Evolutionary conservation across 2,888 invertebrate species (phyloP).

Genomic region (Bhutanitis thaidina): DNA sequence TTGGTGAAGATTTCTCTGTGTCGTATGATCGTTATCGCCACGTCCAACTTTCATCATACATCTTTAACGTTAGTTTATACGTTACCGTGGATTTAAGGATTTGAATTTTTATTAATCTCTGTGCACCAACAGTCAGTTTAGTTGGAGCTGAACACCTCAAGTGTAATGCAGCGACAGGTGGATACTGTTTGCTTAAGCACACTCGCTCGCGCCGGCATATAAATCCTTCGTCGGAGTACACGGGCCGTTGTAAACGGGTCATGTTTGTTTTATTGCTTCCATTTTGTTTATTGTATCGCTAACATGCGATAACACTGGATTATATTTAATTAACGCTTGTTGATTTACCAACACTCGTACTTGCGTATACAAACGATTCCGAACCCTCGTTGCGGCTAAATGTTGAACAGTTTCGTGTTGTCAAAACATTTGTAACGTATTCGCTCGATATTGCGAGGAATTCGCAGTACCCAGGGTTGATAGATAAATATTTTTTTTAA

Average conservation of each 20-base stretch:
- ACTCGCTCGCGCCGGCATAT: constrained; percentile 34
- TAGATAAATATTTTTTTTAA: too few species aligned
- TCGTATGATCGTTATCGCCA: too few species aligned
- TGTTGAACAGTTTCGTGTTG: constrained; percentile 1
- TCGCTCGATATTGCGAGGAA: background rate
- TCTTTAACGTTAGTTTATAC: too few species aligned
- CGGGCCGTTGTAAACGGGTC: constrained; percentile 19
- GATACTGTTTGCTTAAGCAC: constrained; percentile 39
- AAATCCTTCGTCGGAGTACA: constrained; percentile 47
- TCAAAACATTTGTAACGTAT: constrained; percentile 15
- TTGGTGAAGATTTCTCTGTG: too few species aligned
- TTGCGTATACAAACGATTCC: constrained; percentile 7
- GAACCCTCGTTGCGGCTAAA: background rate
- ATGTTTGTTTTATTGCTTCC: constrained; percentile 54
- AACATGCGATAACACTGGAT: constrained; percentile 28
- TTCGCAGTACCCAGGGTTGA: too few species aligned
- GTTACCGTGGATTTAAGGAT: too few species aligned
- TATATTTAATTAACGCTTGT: constrained; percentile 23
- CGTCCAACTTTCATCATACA: too few species aligned
- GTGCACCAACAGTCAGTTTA: too few species aligned
- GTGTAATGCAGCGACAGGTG: constrained; percentile 54
- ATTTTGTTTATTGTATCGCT: constrained; percentile 36
- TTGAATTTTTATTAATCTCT: too few species aligned
- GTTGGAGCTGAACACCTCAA: constrained; percentile 34
- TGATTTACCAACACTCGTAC: constrained; percentile 14